Evolutionary conservation across 2,797 vertebrate species (phyloP), one percentile per base, ranked within the genome.

Genomic region (Gymnothorax javanicus): DNA sequence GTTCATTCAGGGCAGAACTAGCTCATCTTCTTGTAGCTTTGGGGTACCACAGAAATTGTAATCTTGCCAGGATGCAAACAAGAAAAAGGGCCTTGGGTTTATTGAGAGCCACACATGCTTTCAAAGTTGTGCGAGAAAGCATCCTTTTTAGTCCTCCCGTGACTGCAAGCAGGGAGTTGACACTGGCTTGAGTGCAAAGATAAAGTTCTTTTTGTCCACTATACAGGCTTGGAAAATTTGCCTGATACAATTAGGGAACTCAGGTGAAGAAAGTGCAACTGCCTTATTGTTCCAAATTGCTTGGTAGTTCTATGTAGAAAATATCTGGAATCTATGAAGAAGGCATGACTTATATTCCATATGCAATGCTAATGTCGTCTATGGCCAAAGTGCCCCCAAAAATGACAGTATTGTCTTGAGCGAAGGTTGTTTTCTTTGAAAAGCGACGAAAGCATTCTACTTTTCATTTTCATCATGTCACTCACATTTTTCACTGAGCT

Each of bases 51-150:
- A n/a, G 77, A 81, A 23, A 54, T 56, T 8, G n/a, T 56, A 81
- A 7, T 56, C 52, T 56, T 54, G 23, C 77, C 15, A n/a, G 13
- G 20, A 52, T 54, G 77, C 52, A 17, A 56, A 81, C 50, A n/a
- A 15, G 52, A 20, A 81, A 20, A n/a, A 52, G 52, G 17, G 33
- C 13, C 23, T 52, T 52, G n/a, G 77, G 20, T 56, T 56, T 56
- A 56, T 56, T n/a, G 77, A 56, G 52, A 81, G 77, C 50, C 77
- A 81, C 77, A 56, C 50, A 81, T 56, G 20, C 52, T 54, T 81
- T 52, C 43, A 20, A 54, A 54, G 77, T 23, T 54, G 50, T 56
- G 7, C 23, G 20, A n/a, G 20, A 56, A 17, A 50, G 7, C 9
- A 52, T 52, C 50, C 20, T 8, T 20, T 56, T 0, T 12, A 50